phyloP scores from a whole-genome alignment of 2,888 invertebrate genomes.

The Acholoe squamosa region DNA sequence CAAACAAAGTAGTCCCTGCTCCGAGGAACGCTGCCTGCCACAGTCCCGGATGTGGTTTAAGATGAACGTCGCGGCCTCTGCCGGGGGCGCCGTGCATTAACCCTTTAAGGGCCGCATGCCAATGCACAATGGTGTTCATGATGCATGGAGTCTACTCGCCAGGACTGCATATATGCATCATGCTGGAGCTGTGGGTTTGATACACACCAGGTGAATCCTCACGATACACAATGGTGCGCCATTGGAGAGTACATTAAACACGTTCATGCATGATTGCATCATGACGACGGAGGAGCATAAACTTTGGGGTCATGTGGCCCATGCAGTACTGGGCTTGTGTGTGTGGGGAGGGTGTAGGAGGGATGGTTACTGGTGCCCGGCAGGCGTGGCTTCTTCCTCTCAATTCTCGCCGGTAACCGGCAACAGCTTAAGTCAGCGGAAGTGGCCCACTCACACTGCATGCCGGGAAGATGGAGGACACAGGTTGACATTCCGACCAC shows the following conservation, averaged over 20 bases:
- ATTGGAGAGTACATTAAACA: no score
- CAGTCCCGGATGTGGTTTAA: slow-evolving; percentile 21
- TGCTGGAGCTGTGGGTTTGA: no score
- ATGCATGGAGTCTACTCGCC: no score
- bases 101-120: no score
- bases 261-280: no score
- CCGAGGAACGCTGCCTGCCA: not conserved
- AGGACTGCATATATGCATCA: no score
- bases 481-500: slow-evolving; percentile 52
- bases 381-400: not conserved
- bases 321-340: not conserved
- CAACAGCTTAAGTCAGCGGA: slow-evolving; percentile 45
- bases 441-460: slow-evolving; percentile 45
- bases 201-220: no score
- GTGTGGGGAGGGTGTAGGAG: not conserved
- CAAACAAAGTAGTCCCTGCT: slow-evolving; percentile 56
- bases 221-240: no score
- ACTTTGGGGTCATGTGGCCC: not conserved
- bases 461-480: slow-evolving; percentile 44
- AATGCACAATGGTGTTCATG: no score
- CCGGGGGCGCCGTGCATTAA: not conserved
- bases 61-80: slow-evolving; percentile 52
- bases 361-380: slow-evolving; percentile 23
- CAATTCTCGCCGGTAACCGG: slow-evolving; percentile 52
- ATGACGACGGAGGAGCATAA: no score